Evolutionary conservation across 2,113 vertebrate genomes (phyloP).

Genomic region (Anseranas semipalmata): DNA sequence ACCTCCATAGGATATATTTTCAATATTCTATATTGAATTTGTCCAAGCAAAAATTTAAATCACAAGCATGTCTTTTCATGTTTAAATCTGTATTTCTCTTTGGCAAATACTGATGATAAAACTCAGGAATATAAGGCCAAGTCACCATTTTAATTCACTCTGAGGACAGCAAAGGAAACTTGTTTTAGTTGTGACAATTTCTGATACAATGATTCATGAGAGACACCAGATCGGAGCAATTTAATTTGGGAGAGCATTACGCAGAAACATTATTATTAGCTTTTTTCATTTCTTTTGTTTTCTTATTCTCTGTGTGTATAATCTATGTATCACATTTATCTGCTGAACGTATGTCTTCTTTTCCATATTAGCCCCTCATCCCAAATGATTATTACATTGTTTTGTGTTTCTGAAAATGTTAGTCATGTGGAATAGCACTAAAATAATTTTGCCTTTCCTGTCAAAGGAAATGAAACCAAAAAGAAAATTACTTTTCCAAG

Average conservation of each 20-base stretch:
- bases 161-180: background rate
- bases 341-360: background rate
- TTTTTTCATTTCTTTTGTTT: background rate
- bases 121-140: background rate
- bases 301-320: background rate
- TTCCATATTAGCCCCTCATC: background rate
- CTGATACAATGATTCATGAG: conserved; percentile 4
- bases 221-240: background rate
- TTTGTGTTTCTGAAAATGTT: conserved; percentile 26
- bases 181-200: background rate
- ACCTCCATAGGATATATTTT: background rate
- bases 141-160: background rate
- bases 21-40: background rate
- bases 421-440: conserved; percentile 32
- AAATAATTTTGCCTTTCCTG: conserved; percentile 22
- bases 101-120: background rate
- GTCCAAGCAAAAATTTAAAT: background rate
- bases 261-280: background rate
- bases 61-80: background rate
- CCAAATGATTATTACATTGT: background rate
- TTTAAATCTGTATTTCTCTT: background rate
- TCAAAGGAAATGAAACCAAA: conserved; percentile 51
- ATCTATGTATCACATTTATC: background rate
- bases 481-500: conserved; percentile 29
- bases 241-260: conserved; percentile 17